Percentiles rank a stretch among this genome's conserved stretches.
Conservation (phyloP, 2,888 invertebrate species). For the Mythimna lalbum region DNA sequence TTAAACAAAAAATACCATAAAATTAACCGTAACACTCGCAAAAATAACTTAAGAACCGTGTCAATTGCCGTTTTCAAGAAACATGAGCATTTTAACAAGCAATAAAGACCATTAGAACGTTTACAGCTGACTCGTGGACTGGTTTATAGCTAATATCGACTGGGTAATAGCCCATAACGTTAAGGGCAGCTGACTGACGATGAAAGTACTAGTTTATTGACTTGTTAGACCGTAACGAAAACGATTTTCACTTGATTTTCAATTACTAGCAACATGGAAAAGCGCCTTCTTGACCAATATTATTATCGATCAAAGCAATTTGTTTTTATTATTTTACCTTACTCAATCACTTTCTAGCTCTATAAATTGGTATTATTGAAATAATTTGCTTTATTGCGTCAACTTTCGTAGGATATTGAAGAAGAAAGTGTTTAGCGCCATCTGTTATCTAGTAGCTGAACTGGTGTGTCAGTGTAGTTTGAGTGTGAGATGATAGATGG, state of each 20-base stretch:
- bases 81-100: constrained; percentile 35
- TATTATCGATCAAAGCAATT: constrained; percentile 39
- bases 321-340: constrained; percentile 47
- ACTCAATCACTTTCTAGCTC: constrained; percentile 50
- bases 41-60: constrained; percentile 24
- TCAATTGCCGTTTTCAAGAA: constrained; percentile 35
- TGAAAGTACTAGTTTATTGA: constrained; percentile 73
- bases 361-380: constrained; percentile 44
- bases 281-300: constrained; percentile 38
- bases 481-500: constrained; percentile 30
- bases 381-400: constrained; percentile 27
- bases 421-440: constrained; percentile 40
- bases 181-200: constrained; percentile 76
- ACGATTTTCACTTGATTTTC: constrained; percentile 81
- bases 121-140: constrained; percentile 37
- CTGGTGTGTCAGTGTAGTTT: constrained; percentile 14
- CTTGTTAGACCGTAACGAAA: constrained; percentile 73
- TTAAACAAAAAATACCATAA: not conserved
- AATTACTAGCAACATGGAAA: constrained; percentile 67
- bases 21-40: not conserved
- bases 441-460: constrained; percentile 54
- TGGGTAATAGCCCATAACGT: constrained; percentile 72
- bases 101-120: constrained; percentile 37
- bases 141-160: constrained; percentile 39
- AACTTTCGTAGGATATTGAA: constrained; percentile 4